Evolutionary conservation across 2,888 invertebrate species (phyloP).

Genomic region (Clitarchus hookeri): DNA sequence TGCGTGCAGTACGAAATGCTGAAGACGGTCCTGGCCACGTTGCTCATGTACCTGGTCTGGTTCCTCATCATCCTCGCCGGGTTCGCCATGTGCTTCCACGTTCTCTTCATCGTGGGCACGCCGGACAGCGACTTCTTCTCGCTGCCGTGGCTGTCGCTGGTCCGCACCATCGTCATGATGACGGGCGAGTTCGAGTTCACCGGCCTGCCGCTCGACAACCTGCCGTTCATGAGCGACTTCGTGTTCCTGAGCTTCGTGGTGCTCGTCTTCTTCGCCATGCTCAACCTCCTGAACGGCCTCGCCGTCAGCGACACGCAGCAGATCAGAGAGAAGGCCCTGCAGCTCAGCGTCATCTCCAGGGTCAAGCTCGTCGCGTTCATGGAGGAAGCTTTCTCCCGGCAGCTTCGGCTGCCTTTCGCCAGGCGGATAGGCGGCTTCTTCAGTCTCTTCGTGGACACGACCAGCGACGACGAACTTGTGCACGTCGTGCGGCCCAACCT

Average conservation of each 20-base stretch:
- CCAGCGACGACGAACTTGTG: background rate
- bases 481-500: background rate
- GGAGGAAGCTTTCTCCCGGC: background rate
- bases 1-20: background rate
- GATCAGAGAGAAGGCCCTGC: background rate
- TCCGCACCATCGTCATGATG: background rate
- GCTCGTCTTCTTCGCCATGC: background rate
- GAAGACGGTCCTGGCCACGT: background rate
- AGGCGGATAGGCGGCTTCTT: background rate
- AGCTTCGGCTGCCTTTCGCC: background rate
- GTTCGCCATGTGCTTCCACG: background rate
- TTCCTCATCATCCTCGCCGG: background rate
- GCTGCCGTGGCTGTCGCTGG: background rate
- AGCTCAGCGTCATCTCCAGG: slow-evolving; percentile 4
- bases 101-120: background rate
- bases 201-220: background rate
- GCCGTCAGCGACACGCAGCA: slow-evolving; percentile 17
- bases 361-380: background rate
- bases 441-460: background rate
- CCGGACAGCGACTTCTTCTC: background rate
- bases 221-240: background rate
- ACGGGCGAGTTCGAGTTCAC: slow-evolving; percentile 11
- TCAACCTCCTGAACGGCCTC: slow-evolving; percentile 16
- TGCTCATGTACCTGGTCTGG: background rate
- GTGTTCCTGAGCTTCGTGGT: background rate